Evolutionary conservation across 2,888 invertebrate species (phyloP).

Genomic region (Drosophila eohydei): DNA sequence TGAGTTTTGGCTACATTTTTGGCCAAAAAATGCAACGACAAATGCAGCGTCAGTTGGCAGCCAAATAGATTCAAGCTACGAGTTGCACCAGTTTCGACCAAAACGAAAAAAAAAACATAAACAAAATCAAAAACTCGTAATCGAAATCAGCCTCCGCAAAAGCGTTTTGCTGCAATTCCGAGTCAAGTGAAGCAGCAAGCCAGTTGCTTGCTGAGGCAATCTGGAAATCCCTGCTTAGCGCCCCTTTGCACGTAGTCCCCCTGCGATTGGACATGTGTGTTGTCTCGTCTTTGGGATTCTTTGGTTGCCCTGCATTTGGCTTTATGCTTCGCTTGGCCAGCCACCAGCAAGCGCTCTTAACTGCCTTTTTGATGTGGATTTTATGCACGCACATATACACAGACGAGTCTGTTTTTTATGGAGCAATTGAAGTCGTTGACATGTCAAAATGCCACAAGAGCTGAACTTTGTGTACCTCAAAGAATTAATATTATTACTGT

Average conservation of each 20-base stretch:
- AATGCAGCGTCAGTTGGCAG: slow-evolving; percentile 64
- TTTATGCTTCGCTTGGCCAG: slow-evolving; percentile 61
- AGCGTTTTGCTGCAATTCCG: slow-evolving; percentile 50
- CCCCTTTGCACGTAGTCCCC: neutral
- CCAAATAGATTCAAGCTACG: slow-evolving; percentile 48
- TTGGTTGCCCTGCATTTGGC: slow-evolving; percentile 58
- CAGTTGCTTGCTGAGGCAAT: slow-evolving; percentile 64
- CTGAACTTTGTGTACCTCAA: slow-evolving; percentile 34
- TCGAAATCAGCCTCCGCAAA: slow-evolving; percentile 54
- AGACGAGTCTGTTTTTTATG: slow-evolving; percentile 18
- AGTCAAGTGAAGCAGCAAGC: slow-evolving; percentile 55
- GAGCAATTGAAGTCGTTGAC: slow-evolving; percentile 51
- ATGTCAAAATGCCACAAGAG: slow-evolving; percentile 57
- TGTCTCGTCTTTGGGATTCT: slow-evolving; percentile 50
- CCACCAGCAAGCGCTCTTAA: slow-evolving; percentile 23
- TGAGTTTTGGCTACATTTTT: slow-evolving; percentile 64
- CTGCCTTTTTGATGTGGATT: slow-evolving; percentile 21
- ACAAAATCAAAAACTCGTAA: slow-evolving; percentile 52
- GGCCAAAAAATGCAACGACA: slow-evolving; percentile 66
- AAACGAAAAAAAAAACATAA: slow-evolving; percentile 15
- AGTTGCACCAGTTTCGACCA: slow-evolving; percentile 69
- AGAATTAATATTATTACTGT: neutral
- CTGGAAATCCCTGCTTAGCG: slow-evolving; percentile 59
- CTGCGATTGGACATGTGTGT: slow-evolving; percentile 20
- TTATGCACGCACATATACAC: neutral